These are phyloP conservation scores for Brachypodius melanocephalos DNA, from an alignment of 2,113 vertebrate genomes.

Conservation along the genomic window DNA sequence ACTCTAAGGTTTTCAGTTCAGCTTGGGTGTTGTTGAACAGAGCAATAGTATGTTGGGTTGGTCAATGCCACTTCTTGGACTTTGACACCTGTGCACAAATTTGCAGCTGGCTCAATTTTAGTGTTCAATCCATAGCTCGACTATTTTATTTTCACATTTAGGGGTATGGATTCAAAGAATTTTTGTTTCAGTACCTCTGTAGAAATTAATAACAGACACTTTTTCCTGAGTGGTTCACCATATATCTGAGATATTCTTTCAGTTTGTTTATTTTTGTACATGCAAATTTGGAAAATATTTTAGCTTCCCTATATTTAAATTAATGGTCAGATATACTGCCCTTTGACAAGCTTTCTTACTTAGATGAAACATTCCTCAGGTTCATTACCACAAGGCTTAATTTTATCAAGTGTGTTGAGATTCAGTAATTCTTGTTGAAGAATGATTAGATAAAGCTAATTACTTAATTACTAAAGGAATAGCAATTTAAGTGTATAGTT, in stretches of 20 bases:
- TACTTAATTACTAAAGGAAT: neutral
- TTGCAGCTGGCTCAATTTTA: neutral
- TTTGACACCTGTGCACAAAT: neutral
- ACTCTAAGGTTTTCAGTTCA: neutral
- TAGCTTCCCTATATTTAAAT: conserved; percentile 17
- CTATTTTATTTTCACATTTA: conserved; percentile 8
- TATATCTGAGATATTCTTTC: neutral
- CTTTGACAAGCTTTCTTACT: conserved; percentile 39
- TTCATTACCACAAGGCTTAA: conserved; percentile 51
- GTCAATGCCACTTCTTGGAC: neutral
- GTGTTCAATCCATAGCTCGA: neutral
- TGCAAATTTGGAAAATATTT: conserved; percentile 43
- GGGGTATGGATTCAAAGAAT: neutral
- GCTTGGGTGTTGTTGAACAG: neutral
- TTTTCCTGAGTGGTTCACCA: conserved; percentile 42
- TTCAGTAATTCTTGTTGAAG: conserved; percentile 62
- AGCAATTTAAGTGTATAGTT: conserved; percentile 66
- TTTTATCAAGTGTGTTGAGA: conserved; percentile 58
- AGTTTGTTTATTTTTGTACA: conserved; percentile 17
- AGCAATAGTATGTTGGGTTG: neutral
- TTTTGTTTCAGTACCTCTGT: conserved; percentile 42
- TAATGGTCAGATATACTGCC: conserved; percentile 29
- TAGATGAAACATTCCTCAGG: conserved; percentile 36
- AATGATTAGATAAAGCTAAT: conserved; percentile 53
- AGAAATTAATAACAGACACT: conserved; percentile 13